Evolutionary conservation across 2,113 vertebrate species (phyloP).

Genomic region (Stigmatopora nigra): DNA sequence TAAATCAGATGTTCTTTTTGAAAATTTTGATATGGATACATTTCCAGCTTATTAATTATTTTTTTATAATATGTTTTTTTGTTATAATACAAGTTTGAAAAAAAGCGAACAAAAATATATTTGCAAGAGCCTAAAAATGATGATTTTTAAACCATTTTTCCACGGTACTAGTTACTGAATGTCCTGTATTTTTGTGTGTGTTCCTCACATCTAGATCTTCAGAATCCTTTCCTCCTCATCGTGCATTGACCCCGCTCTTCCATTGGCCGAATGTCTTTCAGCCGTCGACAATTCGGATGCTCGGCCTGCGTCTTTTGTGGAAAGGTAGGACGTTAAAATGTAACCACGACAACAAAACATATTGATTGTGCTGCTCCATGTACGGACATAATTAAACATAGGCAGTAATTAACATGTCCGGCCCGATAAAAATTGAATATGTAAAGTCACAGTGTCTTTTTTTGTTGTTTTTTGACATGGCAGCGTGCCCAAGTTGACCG

Average conservation of each 20-base stretch:
- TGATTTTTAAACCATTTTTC: too few relatives aligned
- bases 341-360: neutral
- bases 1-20: too few relatives aligned
- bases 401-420: neutral
- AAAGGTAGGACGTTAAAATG: constrained; percentile 64
- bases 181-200: neutral
- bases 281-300: constrained; percentile 62
- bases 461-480: constrained; percentile 2
- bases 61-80: too few relatives aligned
- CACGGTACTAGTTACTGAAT: too few relatives aligned
- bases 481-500: constrained; percentile 74
- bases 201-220: constrained; percentile 40
- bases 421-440: constrained; percentile 51
- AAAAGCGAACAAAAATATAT: too few relatives aligned
- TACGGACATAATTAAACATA: neutral
- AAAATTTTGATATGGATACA: too few relatives aligned
- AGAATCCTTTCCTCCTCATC: constrained; percentile 47
- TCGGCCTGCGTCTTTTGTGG: constrained; percentile 45
- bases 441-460: neutral
- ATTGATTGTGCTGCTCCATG: neutral
- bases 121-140: too few relatives aligned
- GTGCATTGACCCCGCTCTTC: neutral
- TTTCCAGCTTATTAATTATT: too few relatives aligned
- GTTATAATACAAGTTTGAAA: too few relatives aligned
- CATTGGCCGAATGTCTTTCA: constrained; percentile 64